A percentile compares a stretch with the other conserved stretches of the same genome.
Conservation (phyloP, 2,888 invertebrate species). For the Heliconius ethilla region DNA sequence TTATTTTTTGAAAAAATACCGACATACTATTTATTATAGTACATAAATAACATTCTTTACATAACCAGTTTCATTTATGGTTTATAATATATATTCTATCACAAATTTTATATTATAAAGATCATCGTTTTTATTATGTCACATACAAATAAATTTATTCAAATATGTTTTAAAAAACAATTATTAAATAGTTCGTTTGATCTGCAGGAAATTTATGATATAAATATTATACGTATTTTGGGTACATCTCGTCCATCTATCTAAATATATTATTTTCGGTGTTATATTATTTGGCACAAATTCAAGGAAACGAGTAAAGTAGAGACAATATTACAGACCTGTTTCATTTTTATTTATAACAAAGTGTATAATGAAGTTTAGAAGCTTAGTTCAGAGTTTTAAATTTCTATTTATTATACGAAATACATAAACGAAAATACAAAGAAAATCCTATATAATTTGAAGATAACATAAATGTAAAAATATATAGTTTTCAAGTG, state of each 20-base stretch:
- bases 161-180: neutral
- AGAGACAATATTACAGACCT: constrained; percentile 31
- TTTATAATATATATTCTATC: neutral
- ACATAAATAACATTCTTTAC: no score
- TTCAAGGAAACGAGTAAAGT: constrained; percentile 30
- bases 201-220: constrained; percentile 1
- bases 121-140: neutral
- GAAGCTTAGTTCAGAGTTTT: neutral
- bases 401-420: neutral
- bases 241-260: neutral
- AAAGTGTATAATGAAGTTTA: constrained; percentile 18
- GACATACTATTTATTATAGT: neutral
- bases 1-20: no score
- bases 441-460: neutral
- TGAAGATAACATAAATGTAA: neutral
- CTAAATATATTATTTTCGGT: constrained; percentile 27
- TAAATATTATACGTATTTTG: constrained; percentile 13
- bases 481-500: neutral
- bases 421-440: neutral
- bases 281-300: constrained; percentile 38
- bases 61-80: no score
- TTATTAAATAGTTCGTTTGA: neutral
- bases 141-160: neutral
- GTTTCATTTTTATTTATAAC: constrained; percentile 32
- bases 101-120: neutral